Conservation (phyloP, 2,888 invertebrate species). For the Erebia aethiops region DNA sequence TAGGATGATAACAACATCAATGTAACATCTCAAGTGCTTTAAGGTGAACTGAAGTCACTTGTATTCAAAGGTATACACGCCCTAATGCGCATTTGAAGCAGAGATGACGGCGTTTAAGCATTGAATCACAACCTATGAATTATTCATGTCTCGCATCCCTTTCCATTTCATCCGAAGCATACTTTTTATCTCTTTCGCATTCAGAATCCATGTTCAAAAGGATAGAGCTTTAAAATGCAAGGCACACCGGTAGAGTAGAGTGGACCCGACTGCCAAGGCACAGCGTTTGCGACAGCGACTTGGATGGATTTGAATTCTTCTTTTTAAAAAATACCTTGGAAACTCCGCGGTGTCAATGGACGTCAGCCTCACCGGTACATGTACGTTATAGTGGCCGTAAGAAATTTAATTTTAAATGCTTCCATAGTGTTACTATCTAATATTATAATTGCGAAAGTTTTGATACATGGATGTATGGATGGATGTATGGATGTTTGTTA, state of each 20-base stretch:
- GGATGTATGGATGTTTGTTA: too few species aligned
- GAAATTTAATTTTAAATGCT: too few species aligned
- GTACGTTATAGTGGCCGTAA: too few species aligned
- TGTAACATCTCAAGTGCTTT: neutral
- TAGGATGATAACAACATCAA: neutral
- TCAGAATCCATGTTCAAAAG: slow-evolving; percentile 19
- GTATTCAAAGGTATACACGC: slow-evolving; percentile 14
- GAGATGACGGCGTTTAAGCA: slow-evolving; percentile 52
- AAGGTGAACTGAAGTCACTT: neutral
- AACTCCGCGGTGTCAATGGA: too few species aligned
- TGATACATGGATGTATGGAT: too few species aligned
- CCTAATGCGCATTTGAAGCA: slow-evolving; percentile 33
- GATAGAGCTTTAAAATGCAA: slow-evolving; percentile 10
- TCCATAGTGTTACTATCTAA: too few species aligned
- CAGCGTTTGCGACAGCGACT: neutral
- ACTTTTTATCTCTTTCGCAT: slow-evolving; percentile 36
- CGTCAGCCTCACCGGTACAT: too few species aligned
- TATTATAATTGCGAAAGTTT: too few species aligned
- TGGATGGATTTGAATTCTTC: too few species aligned
- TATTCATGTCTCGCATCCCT: slow-evolving; percentile 51
- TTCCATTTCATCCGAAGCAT: slow-evolving; percentile 37
- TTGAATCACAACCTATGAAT: slow-evolving; percentile 58
- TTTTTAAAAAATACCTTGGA: too few species aligned
- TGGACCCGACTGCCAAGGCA: neutral
- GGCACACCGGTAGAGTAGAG: neutral